Conservation (phyloP, 2,888 invertebrate genomes). For the Acronicta leporina region DNA sequence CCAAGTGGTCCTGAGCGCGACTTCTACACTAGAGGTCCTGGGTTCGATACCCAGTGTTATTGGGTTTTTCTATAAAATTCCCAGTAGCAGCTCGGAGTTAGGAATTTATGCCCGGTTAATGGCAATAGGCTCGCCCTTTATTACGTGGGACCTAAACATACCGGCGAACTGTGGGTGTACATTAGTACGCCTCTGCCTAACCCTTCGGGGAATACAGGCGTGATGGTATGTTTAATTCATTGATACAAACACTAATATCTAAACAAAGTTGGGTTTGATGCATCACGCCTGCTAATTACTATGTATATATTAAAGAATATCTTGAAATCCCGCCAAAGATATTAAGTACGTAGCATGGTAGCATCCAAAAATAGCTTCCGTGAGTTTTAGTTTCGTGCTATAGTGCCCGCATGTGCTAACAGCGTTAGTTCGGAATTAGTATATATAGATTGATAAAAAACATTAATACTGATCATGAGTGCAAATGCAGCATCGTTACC, state of each 20-base stretch:
- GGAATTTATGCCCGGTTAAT: too few relatives aligned
- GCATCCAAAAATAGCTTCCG: slow-evolving; percentile 81
- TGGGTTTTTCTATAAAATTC: too few relatives aligned
- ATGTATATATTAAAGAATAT: slow-evolving; percentile 62
- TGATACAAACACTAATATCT: neutral
- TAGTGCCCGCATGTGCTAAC: slow-evolving; percentile 61
- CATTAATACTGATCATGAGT: slow-evolving; percentile 71
- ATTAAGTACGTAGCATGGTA: slow-evolving; percentile 67
- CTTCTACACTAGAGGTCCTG: too few relatives aligned
- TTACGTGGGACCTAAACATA: too few relatives aligned
- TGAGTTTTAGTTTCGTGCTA: slow-evolving; percentile 75
- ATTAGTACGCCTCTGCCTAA: too few relatives aligned
- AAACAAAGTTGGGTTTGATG: neutral
- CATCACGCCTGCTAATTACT: slow-evolving; percentile 13
- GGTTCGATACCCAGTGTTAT: too few relatives aligned
- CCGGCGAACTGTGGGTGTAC: too few relatives aligned
- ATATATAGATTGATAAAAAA: slow-evolving; percentile 11
- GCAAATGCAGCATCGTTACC: slow-evolving; percentile 89
- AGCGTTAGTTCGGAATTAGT: slow-evolving; percentile 30
- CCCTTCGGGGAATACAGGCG: too few relatives aligned
- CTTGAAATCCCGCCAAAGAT: slow-evolving; percentile 84
- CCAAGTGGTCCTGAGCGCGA: too few relatives aligned
- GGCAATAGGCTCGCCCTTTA: too few relatives aligned
- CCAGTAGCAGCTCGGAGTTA: too few relatives aligned
- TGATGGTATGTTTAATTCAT: too few relatives aligned